Base-by-base conservation (phyloP, 1,140 invertebrate genomes). In the Oedothorax gibbosus region DNA sequence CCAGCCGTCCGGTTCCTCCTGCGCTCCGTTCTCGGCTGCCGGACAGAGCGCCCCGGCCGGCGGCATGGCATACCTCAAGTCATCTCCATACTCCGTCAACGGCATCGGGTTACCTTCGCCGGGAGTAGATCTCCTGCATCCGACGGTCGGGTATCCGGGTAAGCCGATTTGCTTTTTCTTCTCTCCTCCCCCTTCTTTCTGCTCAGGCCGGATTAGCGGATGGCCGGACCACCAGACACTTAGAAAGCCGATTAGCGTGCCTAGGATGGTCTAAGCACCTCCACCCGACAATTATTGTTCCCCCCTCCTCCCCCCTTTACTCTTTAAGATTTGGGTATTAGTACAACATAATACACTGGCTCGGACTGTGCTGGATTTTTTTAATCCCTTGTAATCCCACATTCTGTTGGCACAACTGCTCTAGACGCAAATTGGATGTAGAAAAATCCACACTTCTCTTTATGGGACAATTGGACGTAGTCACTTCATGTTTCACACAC, bases 91-190 rank as follows among this genome's bases (percentile, higher is more conserved):
- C 87, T 88, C 89, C 14, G 90, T 91, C 78, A 91, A 91, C 86
- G 90, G 90, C 66, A 89, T 91, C 54, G 90, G 90, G 62, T 86
- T 90, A 20, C 88, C 89, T 18, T 88, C 89, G 10, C 88, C 89
- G 5, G 89, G 89, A 56, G 88, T 90, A 35, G 90, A 91, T 75
- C 88, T 91, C 35, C 88, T 91, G 50, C 90, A 91, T 81, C 89
- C 90, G 12, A 89, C 89, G 11, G 90, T 91, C 88, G 89, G 89
- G n/a, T 91, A 90, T 85, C 89, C 90, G 86, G 88, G 90, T 90
- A 88, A 89, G 89, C 79, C 35, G 79, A 78, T 81, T 81, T 75
- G 11, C 14, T 49, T 62, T 73, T 86, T 73, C 21, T 76, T 80
- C 53, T 60, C 57, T 62, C 35, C 5, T 35, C 56, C 83, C 75